phyloP scores from a whole-genome alignment of 1,140 invertebrate species.

The Onthophagus taurus region DNA sequence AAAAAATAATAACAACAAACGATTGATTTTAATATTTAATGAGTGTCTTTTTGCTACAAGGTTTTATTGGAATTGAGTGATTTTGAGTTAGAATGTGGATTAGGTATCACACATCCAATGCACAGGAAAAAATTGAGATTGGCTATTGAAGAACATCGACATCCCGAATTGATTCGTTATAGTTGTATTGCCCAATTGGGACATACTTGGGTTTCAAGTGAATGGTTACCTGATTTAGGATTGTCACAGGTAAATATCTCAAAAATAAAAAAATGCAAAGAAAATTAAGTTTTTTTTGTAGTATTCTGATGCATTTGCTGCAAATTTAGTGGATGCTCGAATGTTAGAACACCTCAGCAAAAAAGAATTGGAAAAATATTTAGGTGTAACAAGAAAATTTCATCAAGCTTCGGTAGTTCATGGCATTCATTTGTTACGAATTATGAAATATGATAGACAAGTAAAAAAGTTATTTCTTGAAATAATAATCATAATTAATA shows the following conservation, averaged over 20 bases:
- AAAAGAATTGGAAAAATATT: constrained; percentile 87
- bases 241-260: constrained; percentile 54
- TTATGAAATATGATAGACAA: constrained; percentile 88
- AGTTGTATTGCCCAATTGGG: constrained; percentile 76
- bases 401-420: constrained; percentile 90
- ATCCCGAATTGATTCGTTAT: constrained; percentile 75
- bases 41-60: constrained; percentile 39
- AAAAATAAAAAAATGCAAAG: neutral
- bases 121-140: constrained; percentile 88
- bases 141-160: constrained; percentile 84
- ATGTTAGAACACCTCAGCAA: constrained; percentile 87
- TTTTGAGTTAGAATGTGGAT: constrained; percentile 73
- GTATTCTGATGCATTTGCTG: constrained; percentile 79
- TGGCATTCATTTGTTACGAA: constrained; percentile 80
- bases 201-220: constrained; percentile 84
- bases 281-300: too few species aligned
- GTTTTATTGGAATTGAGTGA: constrained; percentile 83
- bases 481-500: neutral
- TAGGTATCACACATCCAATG: constrained; percentile 82
- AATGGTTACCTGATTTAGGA: constrained; percentile 86
- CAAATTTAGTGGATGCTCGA: constrained; percentile 84
- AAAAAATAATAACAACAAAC: neutral
- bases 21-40: neutral
- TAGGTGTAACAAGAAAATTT: constrained; percentile 83
- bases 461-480: constrained; percentile 39